phyloP scores from a whole-genome alignment of 2,888 invertebrate species.

The Caenorhabditis sp. region DNA sequence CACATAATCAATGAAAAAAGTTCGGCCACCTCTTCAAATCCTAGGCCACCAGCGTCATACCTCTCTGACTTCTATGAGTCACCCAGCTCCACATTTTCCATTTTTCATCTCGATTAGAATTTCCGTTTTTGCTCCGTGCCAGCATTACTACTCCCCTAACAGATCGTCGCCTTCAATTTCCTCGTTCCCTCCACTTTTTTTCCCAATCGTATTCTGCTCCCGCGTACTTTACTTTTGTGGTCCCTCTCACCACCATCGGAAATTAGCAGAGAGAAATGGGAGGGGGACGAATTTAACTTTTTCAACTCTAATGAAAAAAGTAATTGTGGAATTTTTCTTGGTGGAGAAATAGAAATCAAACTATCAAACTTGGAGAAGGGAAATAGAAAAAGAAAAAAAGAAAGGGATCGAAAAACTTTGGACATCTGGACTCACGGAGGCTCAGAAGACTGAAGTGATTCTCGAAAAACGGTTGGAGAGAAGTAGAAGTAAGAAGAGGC shows the following conservation, averaged over 20 bases:
- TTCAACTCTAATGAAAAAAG: background rate
- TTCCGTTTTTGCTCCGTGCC: background rate
- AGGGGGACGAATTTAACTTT: background rate
- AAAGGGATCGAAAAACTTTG: background rate
- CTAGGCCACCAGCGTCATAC: no score
- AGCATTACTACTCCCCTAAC: background rate
- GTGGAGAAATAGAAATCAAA: background rate
- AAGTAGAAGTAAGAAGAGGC: no score
- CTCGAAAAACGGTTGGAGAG: no score
- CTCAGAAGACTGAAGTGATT: no score
- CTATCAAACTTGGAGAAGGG: background rate
- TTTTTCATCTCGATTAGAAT: background rate
- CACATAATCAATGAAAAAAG: no score
- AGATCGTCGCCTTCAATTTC: slow-evolving; percentile 2
- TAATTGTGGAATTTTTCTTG: background rate
- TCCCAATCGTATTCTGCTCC: slow-evolving; percentile 16
- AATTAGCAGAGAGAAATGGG: background rate
- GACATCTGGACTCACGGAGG: background rate
- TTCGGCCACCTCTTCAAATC: no score
- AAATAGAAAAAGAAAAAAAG: background rate
- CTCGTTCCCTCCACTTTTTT: background rate
- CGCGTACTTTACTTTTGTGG: slow-evolving; percentile 12
- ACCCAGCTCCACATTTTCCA: no score
- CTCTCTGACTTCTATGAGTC: no score
- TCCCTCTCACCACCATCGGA: background rate